A percentile compares a stretch with the other conserved stretches of the same genome.
These are phyloP conservation scores for Lasiurus cinereus DNA, from an alignment of 2,113 vertebrate genomes.

Conservation along the genomic window DNA sequence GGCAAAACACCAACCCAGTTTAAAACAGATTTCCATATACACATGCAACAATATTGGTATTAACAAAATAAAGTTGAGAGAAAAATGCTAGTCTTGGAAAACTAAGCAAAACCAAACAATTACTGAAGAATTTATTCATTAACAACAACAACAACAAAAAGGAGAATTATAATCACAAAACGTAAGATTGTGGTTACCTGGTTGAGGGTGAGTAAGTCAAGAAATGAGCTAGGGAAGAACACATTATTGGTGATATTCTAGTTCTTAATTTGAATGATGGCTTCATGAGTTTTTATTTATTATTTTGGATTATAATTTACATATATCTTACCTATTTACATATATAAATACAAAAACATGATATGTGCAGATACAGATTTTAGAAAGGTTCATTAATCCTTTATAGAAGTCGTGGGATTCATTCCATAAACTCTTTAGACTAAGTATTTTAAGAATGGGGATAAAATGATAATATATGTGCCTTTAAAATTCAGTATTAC, in stretches of 20 bases:
- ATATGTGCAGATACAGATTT: not conserved
- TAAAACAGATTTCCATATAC: not conserved
- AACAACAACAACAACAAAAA: not conserved
- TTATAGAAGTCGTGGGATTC: not conserved
- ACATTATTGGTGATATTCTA: not conserved
- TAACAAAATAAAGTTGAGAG: conserved; percentile 5
- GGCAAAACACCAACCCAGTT: not conserved
- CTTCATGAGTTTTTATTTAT: not conserved
- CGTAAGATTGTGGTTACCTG: not conserved
- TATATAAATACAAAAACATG: not conserved
- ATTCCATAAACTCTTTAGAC: not conserved
- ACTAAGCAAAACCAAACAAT: not conserved
- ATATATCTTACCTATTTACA: not conserved
- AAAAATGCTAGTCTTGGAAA: not conserved
- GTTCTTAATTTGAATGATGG: not conserved
- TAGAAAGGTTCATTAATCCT: not conserved
- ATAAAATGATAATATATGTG: not conserved
- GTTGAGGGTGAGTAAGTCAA: not conserved
- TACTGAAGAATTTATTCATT: not conserved
- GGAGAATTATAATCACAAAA: not conserved
- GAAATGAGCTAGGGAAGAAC: not conserved
- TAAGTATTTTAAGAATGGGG: not conserved
- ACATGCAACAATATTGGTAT: not conserved
- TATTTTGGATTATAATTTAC: not conserved
- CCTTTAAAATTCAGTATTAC: not conserved